Base-by-base conservation (phyloP, 2,113 vertebrate genomes). In the Proteles cristata region DNA sequence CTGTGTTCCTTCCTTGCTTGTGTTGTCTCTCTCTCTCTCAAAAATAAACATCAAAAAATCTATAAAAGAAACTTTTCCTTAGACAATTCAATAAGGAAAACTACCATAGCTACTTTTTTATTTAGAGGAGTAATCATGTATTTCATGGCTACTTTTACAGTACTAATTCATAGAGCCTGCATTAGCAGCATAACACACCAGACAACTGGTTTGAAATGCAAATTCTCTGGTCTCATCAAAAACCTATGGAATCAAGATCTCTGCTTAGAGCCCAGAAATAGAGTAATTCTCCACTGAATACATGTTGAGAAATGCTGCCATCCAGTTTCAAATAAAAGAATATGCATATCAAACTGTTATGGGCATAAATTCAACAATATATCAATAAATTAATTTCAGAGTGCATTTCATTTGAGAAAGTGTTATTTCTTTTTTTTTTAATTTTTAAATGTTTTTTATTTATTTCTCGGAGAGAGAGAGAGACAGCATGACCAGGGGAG, bases 331-430 rank as follows among this genome's bases (percentile, higher is more conserved):
- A 17, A 55, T 21, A 84, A n/a, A 97, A 35, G 8, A 61, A 50
- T 35, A 91, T 96, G 93, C 26, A 97, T 95, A 93, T 83, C 63
- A 28, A 97, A 88, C 45, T 88, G 73, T 63, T 92, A 71, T 17
- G 77, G 87, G 80, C 88, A 69, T 65, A 88, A 82, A 91, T 66
- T 97, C n/a, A 90, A 53, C 55, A 21, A 26, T 19, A 31, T 26
- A 26, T 15, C 26, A 68, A 33, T 76, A 66, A 76, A 63, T 90
- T 81, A 68, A 76, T 93, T 90, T 90, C 23, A 45, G 1, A 15
- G 19, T 35, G 53, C 19, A 65, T 93, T 53, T 85, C 85, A 66
- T 83, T 83, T 68, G 25, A 73, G 5, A 93, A 74, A 93, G 16
- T 39, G 39, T 39, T 39, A 39, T 39, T 39, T 39, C 39, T 39